Evolutionary conservation across 2,888 invertebrate genomes (phyloP).

Genomic region (Pseudeuparius sepicola): DNA sequence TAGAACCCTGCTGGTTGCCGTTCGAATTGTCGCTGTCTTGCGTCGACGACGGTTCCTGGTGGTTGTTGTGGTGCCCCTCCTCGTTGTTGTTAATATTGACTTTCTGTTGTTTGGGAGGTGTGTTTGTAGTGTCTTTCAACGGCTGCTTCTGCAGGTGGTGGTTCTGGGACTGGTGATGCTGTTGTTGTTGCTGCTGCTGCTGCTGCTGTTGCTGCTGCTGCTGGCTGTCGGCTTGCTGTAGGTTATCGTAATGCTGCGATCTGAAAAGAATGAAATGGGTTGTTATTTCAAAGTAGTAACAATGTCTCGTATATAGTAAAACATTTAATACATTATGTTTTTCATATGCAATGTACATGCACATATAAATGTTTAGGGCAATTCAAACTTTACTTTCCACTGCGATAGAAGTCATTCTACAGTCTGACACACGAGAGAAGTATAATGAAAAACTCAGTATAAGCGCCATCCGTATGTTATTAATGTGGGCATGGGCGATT

Average conservation of each 20-base stretch:
- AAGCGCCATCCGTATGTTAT: no score
- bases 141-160: slow-evolving; percentile 38
- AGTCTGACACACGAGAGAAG: no score
- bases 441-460: no score
- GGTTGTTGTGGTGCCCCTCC: slow-evolving; percentile 30
- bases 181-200: slow-evolving; percentile 40
- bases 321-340: slow-evolving; percentile 2
- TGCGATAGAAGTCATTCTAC: no score
- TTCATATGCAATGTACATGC: no score
- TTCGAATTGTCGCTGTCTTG: slow-evolving; percentile 26
- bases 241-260: slow-evolving; percentile 52
- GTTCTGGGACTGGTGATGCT: no score
- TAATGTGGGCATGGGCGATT: no score
- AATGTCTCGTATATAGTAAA: slow-evolving; percentile 5
- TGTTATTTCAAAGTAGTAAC: slow-evolving; percentile 9
- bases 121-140: slow-evolving; percentile 39
- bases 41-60: slow-evolving; percentile 36
- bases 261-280: slow-evolving; percentile 33
- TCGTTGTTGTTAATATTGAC: slow-evolving; percentile 31
- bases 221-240: slow-evolving; percentile 43
- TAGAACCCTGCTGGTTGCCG: slow-evolving; percentile 19
- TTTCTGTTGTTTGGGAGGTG: slow-evolving; percentile 30
- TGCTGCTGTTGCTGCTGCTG: slow-evolving; percentile 39
- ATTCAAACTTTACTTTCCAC: no score
- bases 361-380: no score